Evolutionary conservation across 2,797 vertebrate species (phyloP).

Genomic region (Anas bernieri): DNA sequence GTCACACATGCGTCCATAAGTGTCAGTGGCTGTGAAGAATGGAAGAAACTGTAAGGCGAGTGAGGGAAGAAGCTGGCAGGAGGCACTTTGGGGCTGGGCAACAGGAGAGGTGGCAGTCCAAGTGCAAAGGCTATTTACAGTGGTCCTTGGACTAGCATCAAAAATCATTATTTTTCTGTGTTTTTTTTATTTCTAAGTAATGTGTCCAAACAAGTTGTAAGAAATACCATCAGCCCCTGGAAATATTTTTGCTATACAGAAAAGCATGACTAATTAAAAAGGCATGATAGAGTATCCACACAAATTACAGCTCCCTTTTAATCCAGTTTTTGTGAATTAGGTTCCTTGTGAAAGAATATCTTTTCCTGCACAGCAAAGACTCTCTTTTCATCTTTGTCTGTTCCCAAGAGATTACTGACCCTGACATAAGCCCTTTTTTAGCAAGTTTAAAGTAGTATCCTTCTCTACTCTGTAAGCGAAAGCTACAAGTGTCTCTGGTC

Average conservation of each 20-base stretch:
- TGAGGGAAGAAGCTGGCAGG: background rate
- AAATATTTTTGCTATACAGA: background rate
- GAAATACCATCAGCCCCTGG: background rate
- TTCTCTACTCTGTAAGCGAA: background rate
- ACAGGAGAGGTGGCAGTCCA: background rate
- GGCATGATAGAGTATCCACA: fast-evolving
- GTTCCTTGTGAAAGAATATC: background rate
- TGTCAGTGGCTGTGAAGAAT: background rate
- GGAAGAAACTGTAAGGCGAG: background rate
- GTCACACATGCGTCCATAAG: background rate
- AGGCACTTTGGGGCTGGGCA: background rate
- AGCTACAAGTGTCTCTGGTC: background rate
- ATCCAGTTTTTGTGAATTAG: background rate
- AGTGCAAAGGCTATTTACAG: background rate
- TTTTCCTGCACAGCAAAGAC: background rate
- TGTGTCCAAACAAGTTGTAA: background rate
- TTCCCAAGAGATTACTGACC: background rate
- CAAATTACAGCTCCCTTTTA: background rate
- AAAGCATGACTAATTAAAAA: background rate
- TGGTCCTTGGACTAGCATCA: background rate
- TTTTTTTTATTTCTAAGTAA: background rate
- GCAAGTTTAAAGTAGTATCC: background rate
- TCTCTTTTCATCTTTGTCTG: background rate
- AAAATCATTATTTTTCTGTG: background rate
- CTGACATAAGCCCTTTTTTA: background rate